Evolutionary conservation across 2,113 vertebrate species (phyloP), one percentile per base, ranked within the genome.

Genomic region (Vidua chalybeata): DNA sequence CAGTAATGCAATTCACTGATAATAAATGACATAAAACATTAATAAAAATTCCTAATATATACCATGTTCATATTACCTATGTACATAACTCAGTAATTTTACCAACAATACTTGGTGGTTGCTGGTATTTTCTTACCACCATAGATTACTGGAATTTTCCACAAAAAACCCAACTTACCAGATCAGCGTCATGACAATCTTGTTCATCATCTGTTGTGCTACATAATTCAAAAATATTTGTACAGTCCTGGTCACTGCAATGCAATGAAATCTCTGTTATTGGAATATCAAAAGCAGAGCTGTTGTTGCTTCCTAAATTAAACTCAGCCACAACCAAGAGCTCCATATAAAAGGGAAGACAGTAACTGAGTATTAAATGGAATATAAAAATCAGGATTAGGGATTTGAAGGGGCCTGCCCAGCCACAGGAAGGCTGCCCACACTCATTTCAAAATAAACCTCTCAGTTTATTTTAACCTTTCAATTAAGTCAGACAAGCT

Each of bases 141-240:
- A 79, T 7, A 39, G 27, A 23, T 49, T 43, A 66, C 1, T 89
- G 37, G 31, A 92, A 62, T 62, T 58, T 84, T 41, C 46, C n/a
- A 39, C 56, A 24, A 55, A 77, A 11, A 3, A 0, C 18, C 7
- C 30, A 88, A 13, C 95, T 96, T 97, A 99, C 99, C 98, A 98
- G 97, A 82, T 99, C 98, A 30, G 87, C 77, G 96, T 97, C 93
- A 48, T 75, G 92, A 59, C 71, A 85, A 97, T 97, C 97, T 77
- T 98, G 92, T 92, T 98, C 98, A 79, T 99, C 98, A 61, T 99
- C 99, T 48, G 99, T 98, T 51, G 98, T 98, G 88, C 96, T 99
- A 92, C 98, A 99, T 51, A 99, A 97, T 46, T 99, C 99, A 97
- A 99, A 98, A 94, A 99, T 98, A 91, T 99, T 98, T 82, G 97